phyloP scores from a whole-genome alignment of 2,113 vertebrate genomes.

The Syrrhaptes paradoxus region DNA sequence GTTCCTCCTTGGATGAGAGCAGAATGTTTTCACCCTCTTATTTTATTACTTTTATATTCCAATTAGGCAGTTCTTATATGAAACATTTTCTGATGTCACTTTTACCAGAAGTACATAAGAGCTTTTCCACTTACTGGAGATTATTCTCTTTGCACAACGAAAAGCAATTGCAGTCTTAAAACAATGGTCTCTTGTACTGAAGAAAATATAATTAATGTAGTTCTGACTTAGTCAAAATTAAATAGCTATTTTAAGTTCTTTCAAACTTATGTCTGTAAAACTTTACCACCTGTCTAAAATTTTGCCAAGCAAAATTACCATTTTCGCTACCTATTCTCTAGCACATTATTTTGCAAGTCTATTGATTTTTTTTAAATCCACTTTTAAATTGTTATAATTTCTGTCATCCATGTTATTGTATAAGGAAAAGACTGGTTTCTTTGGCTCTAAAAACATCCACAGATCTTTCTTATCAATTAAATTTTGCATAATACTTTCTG shows the following conservation, averaged over 20 bases:
- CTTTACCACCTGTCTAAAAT: neutral
- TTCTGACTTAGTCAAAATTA: neutral
- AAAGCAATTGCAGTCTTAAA: slow-evolving; percentile 16
- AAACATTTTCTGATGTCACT: neutral
- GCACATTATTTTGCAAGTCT: neutral
- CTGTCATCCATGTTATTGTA: neutral
- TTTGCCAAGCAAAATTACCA: neutral
- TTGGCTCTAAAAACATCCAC: neutral
- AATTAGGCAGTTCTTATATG: neutral
- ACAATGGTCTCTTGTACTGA: neutral
- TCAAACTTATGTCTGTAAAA: neutral
- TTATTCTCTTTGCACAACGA: neutral
- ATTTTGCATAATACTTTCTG: neutral
- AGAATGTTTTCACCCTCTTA: neutral
- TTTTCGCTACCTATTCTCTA: neutral
- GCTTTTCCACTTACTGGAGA: neutral
- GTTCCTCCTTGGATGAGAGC: neutral
- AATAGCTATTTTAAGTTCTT: neutral
- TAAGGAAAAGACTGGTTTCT: neutral
- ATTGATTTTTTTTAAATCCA: neutral
- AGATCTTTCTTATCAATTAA: neutral
- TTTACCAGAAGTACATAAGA: neutral
- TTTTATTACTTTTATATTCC: neutral
- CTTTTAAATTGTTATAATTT: neutral
- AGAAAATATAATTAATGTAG: neutral